Conservation (phyloP, 2,888 invertebrate genomes). For the Trissolcus japonicus region DNA sequence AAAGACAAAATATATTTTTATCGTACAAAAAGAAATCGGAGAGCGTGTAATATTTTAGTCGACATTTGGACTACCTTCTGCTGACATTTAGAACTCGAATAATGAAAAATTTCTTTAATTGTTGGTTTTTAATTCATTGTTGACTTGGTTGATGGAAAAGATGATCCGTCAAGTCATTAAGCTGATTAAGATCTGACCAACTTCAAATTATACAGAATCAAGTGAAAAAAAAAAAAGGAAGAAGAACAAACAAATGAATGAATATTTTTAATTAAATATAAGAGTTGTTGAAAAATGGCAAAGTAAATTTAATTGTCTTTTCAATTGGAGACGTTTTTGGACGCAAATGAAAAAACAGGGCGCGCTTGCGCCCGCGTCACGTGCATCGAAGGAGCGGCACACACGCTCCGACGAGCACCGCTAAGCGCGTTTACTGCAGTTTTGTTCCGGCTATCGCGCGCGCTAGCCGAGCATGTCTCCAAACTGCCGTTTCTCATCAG, state of each 20-base stretch:
- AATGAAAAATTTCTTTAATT: too few species aligned
- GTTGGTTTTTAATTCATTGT: neutral
- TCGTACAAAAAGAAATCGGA: neutral
- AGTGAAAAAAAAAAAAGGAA: neutral
- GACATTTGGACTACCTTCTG: neutral
- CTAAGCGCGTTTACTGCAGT: slow-evolving; percentile 62
- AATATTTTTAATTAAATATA: neutral
- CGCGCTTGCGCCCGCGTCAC: slow-evolving; percentile 66
- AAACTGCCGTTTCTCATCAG: slow-evolving; percentile 33
- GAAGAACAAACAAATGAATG: neutral
- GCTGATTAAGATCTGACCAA: neutral
- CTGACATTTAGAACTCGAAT: neutral
- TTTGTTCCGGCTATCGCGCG: slow-evolving; percentile 63
- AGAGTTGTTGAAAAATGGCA: slow-evolving; percentile 21
- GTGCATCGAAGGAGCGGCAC: slow-evolving; percentile 61
- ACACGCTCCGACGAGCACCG: slow-evolving; percentile 48
- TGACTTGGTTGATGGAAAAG: too few species aligned
- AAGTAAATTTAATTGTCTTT: neutral
- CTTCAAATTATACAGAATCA: neutral
- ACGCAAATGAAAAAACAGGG: neutral
- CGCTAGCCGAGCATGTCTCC: slow-evolving; percentile 58
- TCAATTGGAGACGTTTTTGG: too few species aligned
- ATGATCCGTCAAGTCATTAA: too few species aligned
- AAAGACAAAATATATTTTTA: neutral
- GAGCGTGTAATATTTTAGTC: neutral